These are phyloP conservation scores for Genyomyrus donnyi DNA, from an alignment of 2,113 vertebrate species.

Conservation along the genomic window DNA sequence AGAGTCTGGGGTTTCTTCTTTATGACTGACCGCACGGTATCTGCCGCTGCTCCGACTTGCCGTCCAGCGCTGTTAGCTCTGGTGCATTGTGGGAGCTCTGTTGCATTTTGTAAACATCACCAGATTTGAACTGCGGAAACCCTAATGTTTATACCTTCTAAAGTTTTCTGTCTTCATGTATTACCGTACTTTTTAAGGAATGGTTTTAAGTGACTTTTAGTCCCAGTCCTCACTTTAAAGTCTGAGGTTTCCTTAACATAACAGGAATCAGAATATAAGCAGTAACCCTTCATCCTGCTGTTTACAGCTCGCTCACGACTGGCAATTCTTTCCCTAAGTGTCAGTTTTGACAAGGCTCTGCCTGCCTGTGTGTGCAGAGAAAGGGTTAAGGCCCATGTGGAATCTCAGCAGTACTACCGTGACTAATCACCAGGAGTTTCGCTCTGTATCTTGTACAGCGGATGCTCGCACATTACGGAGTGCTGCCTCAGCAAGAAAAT, in stretches of 20 bases:
- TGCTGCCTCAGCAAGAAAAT: constrained; percentile 66
- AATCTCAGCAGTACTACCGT: constrained; percentile 57
- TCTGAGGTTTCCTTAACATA: neutral
- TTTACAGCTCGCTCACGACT: neutral
- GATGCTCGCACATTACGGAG: constrained; percentile 62
- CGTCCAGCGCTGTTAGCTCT: neutral
- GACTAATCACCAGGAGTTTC: constrained; percentile 67
- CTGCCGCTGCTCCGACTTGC: neutral
- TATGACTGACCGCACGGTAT: neutral
- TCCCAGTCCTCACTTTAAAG: neutral
- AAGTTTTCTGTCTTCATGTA: neutral
- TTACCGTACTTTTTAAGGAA: neutral
- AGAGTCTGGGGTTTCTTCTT: neutral
- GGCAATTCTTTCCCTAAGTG: neutral
- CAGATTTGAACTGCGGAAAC: neutral
- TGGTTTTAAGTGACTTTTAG: neutral
- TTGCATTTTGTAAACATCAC: neutral
- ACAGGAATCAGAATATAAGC: neutral
- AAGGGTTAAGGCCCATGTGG: constrained; percentile 51
- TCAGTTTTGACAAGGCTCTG: neutral
- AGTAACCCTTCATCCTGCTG: neutral
- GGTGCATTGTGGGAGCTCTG: neutral
- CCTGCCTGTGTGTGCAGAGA: constrained; percentile 14
- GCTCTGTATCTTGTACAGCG: constrained; percentile 66
- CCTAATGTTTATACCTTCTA: neutral